Percentiles rank a stretch among this genome's conserved stretches.
Conservation (phyloP, 2,113 vertebrate species). For the Pica pica region DNA sequence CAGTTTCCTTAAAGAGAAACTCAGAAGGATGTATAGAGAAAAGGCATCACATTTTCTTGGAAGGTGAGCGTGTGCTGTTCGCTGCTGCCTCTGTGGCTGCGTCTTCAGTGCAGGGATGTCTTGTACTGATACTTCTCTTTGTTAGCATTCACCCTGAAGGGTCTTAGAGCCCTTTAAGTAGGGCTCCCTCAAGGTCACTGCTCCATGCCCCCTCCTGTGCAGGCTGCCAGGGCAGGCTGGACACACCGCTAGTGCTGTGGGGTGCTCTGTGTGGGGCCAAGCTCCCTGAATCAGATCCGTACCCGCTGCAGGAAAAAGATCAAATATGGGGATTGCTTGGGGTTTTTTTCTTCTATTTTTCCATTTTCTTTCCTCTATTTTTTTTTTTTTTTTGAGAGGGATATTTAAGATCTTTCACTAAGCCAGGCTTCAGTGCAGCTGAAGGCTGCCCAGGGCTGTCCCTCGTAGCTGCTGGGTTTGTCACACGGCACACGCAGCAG, state of each 20-base stretch:
- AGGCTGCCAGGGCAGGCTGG: neutral
- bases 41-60: neutral
- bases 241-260: rapidly evolving
- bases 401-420: neutral
- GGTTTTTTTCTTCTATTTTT: rapidly evolving
- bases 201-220: rapidly evolving
- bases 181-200: neutral
- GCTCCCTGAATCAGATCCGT: neutral
- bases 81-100: neutral
- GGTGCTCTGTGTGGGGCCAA: neutral
- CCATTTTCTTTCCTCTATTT: neutral
- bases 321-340: neutral
- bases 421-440: neutral
- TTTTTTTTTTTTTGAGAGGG: neutral
- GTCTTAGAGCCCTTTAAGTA: neutral
- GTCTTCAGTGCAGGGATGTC: neutral
- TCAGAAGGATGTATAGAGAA: neutral
- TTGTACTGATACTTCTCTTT: neutral
- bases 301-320: neutral
- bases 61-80: neutral
- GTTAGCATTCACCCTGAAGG: neutral
- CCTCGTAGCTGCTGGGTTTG: neutral
- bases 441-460: neutral
- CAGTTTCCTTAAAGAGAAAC: neutral
- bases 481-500: neutral